Evolutionary conservation across 2,888 invertebrate species (phyloP).

Genomic region (Andrena marginata): DNA sequence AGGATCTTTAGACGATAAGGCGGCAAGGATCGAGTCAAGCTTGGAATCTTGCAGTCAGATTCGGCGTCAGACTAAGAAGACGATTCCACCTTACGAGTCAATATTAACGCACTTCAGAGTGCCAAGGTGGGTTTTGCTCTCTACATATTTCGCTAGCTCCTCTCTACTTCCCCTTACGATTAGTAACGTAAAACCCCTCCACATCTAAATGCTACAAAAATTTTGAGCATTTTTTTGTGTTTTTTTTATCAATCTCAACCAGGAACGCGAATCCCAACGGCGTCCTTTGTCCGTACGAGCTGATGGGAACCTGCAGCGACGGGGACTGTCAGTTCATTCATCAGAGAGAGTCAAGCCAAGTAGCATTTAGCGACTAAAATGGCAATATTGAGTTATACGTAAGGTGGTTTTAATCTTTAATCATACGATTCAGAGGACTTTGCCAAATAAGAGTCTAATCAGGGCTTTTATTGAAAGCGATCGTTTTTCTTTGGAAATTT

Average conservation of each 20-base stretch:
- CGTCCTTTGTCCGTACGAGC: conserved; percentile 83
- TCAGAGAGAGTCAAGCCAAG: conserved; percentile 77
- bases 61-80: conserved; percentile 21
- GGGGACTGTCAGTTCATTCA: conserved; percentile 82
- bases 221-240: conserved; percentile 69
- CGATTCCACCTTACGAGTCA: conserved; percentile 79
- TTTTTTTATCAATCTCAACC: conserved; percentile 68
- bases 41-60: neutral
- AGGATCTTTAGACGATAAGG: conserved; percentile 3
- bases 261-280: conserved; percentile 81
- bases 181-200: neutral
- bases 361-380: conserved; percentile 75
- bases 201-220: conserved; percentile 35
- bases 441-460: conserved; percentile 52
- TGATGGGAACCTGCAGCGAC: conserved; percentile 84
- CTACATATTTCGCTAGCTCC: conserved; percentile 15
- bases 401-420: conserved; percentile 83
- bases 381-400: conserved; percentile 78
- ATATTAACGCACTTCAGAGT: conserved; percentile 77
- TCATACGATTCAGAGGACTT: conserved; percentile 48
- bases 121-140: conserved; percentile 78
- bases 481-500: conserved; percentile 13
- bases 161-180: neutral
- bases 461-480: conserved; percentile 31
- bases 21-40: neutral